Conservation (phyloP, 30 jellyfish, hydroid and myxozoan species). For the Aurelia coerulea region DNA sequence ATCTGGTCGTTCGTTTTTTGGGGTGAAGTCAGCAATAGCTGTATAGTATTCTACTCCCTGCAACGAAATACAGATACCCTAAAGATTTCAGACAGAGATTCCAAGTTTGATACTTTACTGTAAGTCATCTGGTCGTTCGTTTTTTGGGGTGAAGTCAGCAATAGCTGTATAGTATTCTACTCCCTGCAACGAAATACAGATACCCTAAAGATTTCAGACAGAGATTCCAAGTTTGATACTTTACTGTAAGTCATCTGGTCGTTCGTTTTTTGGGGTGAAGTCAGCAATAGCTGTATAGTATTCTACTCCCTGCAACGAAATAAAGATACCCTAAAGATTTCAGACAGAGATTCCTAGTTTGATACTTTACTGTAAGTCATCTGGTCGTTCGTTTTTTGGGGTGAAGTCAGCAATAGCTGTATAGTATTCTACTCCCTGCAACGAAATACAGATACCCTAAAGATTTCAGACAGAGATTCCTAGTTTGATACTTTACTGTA, state of each 20-base stretch:
- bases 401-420: conserved; percentile 79
- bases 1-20: conserved; percentile 53
- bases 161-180: conserved; percentile 73
- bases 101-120: no score
- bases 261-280: conserved; percentile 63
- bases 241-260: conserved; percentile 63
- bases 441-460: not conserved
- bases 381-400: conserved; percentile 64
- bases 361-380: conserved; percentile 57
- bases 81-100: no score
- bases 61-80: not conserved
- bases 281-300: conserved; percentile 78
- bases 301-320: conserved; percentile 58
- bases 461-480: no score
- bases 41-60: conserved; percentile 72
- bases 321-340: no score
- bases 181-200: conserved; percentile 27
- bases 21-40: conserved; percentile 84
- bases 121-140: conserved; percentile 59
- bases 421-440: conserved; percentile 72
- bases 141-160: conserved; percentile 78
- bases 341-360: no score
- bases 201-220: no score
- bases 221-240: no score
- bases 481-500: no score